A percentile compares a stretch with the other conserved stretches of the same genome.
phyloP scores from a whole-genome alignment of 2,888 invertebrate genomes.

The Macaria liturata region DNA sequence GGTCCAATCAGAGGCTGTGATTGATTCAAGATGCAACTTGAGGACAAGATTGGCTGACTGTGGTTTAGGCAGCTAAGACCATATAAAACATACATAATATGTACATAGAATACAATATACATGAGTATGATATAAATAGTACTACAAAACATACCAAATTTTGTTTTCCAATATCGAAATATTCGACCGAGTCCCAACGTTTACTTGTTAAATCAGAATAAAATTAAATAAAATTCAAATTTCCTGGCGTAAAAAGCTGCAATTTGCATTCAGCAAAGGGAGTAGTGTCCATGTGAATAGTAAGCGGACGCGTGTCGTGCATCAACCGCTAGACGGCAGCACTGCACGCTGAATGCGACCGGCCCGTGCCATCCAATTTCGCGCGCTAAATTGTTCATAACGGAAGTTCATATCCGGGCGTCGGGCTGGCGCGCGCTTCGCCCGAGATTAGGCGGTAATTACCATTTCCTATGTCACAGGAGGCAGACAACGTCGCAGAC shows the following conservation, averaged over 20 bases:
- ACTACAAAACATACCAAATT: too few species aligned
- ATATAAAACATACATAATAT: too few species aligned
- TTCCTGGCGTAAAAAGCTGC: background rate
- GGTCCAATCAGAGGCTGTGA: constrained; percentile 11
- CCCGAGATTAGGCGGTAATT: constrained; percentile 84
- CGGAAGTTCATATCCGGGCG: constrained; percentile 94
- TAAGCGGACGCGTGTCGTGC: constrained; percentile 55
- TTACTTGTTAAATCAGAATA: too few species aligned
- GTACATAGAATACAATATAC: too few species aligned
- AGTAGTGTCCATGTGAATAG: constrained; percentile 51
- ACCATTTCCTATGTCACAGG: constrained; percentile 81
- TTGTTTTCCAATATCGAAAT: too few species aligned
- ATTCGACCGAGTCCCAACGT: too few species aligned
- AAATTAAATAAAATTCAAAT: background rate
- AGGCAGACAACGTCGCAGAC: constrained; percentile 65
- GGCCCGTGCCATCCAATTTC: constrained; percentile 83
- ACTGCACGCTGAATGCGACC: constrained; percentile 64
- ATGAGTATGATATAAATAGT: too few species aligned
- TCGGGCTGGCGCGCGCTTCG: constrained; percentile 76
- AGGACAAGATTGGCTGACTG: constrained; percentile 6
- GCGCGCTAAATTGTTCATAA: constrained; percentile 91
- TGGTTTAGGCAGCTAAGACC: background rate
- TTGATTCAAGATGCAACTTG: constrained; percentile 15
- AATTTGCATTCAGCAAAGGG: constrained; percentile 17
- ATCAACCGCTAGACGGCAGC: constrained; percentile 50